These are phyloP conservation scores for Ictalurus punctatus DNA, from an alignment of 2,113 vertebrate genomes.

Conservation along the genomic window DNA sequence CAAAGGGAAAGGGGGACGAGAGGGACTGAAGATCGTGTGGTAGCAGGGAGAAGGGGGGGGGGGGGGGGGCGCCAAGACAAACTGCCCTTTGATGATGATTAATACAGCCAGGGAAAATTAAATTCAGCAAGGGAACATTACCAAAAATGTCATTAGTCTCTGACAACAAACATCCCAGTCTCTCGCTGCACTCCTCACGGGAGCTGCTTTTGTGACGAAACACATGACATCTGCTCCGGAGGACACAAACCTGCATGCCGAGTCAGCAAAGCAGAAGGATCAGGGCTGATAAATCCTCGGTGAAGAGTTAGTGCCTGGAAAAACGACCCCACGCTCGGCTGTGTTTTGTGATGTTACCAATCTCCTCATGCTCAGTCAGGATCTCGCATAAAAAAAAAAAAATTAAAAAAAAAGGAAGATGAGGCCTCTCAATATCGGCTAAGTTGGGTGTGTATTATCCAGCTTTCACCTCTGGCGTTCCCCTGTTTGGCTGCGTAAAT, in stretches of 20 bases:
- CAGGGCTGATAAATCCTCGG: not conserved
- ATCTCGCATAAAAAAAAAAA: not conserved
- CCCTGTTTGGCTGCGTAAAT: constrained; percentile 76
- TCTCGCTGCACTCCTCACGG: constrained; percentile 54
- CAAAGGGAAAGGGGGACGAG: constrained; percentile 45
- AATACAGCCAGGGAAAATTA: constrained; percentile 71
- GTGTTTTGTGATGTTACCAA: not conserved
- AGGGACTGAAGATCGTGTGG: constrained; percentile 43
- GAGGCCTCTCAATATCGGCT: constrained; percentile 59
- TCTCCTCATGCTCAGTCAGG: constrained; percentile 40
- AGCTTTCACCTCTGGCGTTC: constrained; percentile 72
- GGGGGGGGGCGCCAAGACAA: constrained; percentile 48
- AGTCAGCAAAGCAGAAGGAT: not conserved
- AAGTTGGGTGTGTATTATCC: constrained; percentile 70
- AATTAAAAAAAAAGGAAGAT: constrained; percentile 46
- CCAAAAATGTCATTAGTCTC: constrained; percentile 75
- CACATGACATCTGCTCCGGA: constrained; percentile 36
- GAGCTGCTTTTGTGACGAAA: constrained; percentile 53
- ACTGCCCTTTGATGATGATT: constrained; percentile 71
- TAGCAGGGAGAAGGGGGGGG: constrained; percentile 11
- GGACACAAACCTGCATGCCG: constrained; percentile 15
- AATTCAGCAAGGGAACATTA: constrained; percentile 73
- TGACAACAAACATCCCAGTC: constrained; percentile 69
- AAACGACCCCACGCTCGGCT: not conserved
- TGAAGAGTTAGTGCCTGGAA: not conserved